Conservation (phyloP, 2,113 vertebrate species). For the Anolis carolinensis region DNA sequence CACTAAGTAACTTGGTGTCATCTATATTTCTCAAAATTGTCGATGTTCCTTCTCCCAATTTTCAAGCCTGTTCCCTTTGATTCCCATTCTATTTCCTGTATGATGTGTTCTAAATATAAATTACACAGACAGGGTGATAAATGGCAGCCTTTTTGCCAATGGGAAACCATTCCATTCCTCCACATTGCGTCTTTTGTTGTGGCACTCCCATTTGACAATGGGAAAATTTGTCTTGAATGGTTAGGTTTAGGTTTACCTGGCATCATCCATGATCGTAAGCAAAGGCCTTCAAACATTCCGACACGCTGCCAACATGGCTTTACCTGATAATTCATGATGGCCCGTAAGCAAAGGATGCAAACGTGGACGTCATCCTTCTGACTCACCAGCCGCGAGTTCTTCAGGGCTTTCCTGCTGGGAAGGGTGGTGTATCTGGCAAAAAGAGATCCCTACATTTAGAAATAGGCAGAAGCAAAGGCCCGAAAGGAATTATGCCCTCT, state of each 20-base stretch:
- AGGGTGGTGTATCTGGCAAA: constrained; percentile 84
- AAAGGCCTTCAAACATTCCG: not conserved
- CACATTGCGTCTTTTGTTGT: too few species aligned
- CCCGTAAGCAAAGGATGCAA: constrained; percentile 96
- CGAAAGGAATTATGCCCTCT: not conserved
- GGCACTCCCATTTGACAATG: too few species aligned
- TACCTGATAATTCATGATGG: constrained; percentile 99
- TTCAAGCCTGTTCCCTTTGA: too few species aligned
- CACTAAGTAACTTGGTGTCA: too few species aligned
- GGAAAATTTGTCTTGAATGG: not conserved
- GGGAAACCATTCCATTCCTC: too few species aligned
- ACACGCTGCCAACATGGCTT: not conserved
- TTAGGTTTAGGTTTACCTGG: not conserved
- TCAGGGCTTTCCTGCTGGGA: constrained; percentile 89
- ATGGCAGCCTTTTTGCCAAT: too few species aligned
- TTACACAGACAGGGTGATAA: too few species aligned
- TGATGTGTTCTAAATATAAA: too few species aligned
- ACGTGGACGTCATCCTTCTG: constrained; percentile 98
- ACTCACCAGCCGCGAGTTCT: constrained; percentile 94
- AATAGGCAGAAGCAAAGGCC: not conserved
- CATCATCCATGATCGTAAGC: not conserved
- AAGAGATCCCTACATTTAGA: constrained; percentile 1
- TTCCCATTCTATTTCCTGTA: too few species aligned
- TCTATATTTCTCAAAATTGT: too few species aligned
- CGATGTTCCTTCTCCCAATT: too few species aligned